These are phyloP conservation scores for Oxyteleia sp. DNA, from an alignment of 2,888 invertebrate species.

Conservation along the genomic window DNA sequence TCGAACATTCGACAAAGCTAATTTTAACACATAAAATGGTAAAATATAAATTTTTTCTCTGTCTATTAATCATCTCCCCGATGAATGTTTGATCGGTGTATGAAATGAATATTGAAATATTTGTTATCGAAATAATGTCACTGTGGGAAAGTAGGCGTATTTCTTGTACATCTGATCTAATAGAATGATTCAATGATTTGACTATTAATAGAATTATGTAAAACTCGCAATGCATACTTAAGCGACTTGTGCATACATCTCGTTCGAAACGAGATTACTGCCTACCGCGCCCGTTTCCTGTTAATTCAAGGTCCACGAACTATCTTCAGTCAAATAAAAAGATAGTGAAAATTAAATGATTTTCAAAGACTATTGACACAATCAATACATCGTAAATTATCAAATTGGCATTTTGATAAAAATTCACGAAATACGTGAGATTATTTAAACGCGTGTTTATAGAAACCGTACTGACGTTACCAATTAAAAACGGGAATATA, in stretches of 20 bases:
- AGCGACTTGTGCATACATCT: constrained; percentile 20
- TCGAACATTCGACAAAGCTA: too few relatives aligned
- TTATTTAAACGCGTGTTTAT: not conserved
- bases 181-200: constrained; percentile 27
- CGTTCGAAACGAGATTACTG: constrained; percentile 29
- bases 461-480: not conserved
- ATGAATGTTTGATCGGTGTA: not conserved
- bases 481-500: not conserved
- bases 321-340: constrained; percentile 15
- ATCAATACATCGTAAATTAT: not conserved
- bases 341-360: constrained; percentile 18
- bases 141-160: not conserved
- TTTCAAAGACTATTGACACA: not conserved
- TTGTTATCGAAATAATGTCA: not conserved
- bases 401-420: too few relatives aligned
- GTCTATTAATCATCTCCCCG: too few relatives aligned
- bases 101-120: not conserved
- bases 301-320: constrained; percentile 13
- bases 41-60: too few relatives aligned
- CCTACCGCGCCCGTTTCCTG: constrained; percentile 19
- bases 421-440: not conserved
- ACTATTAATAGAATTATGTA: constrained; percentile 44
- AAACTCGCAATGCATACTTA: constrained; percentile 27
- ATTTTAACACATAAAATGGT: too few relatives aligned
- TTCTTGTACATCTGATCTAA: not conserved